Conservation (phyloP, 1,140 invertebrate species). For the Chionoecetes opilio region DNA sequence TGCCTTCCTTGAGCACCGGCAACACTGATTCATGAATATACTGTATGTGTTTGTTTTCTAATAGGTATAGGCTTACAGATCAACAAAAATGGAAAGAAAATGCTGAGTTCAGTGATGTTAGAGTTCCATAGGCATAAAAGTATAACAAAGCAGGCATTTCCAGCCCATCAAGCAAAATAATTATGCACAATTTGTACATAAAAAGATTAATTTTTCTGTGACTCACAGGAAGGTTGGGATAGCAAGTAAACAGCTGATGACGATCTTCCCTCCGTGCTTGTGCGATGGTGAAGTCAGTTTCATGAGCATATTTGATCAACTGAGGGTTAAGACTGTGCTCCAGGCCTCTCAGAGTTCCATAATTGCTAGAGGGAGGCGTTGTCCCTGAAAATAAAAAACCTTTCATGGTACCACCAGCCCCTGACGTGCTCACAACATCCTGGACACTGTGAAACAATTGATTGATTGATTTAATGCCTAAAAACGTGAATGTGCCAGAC, state of each 20-base stretch:
- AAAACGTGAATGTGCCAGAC: too few species aligned
- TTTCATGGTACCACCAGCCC: not conserved
- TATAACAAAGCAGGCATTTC: too few species aligned
- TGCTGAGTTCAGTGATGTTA: too few species aligned
- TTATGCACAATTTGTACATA: too few species aligned
- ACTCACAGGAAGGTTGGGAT: constrained; percentile 87
- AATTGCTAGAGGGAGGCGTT: constrained; percentile 74
- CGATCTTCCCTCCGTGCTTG: constrained; percentile 90
- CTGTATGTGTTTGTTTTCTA: too few species aligned
- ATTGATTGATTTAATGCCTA: constrained; percentile 13
- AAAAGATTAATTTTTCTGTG: too few species aligned
- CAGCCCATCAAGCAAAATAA: too few species aligned
- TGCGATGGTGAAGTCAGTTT: constrained; percentile 94
- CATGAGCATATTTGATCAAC: constrained; percentile 93
- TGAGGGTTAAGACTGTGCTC: constrained; percentile 96
- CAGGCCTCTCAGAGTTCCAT: constrained; percentile 91
- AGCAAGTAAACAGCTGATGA: constrained; percentile 89
- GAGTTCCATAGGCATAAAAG: too few species aligned
- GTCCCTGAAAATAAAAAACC: constrained; percentile 52
- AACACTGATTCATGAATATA: too few species aligned
- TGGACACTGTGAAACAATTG: not conserved
- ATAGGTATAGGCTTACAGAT: too few species aligned
- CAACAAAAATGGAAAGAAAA: too few species aligned
- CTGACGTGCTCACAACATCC: not conserved
- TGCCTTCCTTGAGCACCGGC: too few species aligned